These are phyloP conservation scores for Thripadectes ignobilis DNA, from an alignment of 2,797 vertebrate genomes.

Conservation along the genomic window DNA sequence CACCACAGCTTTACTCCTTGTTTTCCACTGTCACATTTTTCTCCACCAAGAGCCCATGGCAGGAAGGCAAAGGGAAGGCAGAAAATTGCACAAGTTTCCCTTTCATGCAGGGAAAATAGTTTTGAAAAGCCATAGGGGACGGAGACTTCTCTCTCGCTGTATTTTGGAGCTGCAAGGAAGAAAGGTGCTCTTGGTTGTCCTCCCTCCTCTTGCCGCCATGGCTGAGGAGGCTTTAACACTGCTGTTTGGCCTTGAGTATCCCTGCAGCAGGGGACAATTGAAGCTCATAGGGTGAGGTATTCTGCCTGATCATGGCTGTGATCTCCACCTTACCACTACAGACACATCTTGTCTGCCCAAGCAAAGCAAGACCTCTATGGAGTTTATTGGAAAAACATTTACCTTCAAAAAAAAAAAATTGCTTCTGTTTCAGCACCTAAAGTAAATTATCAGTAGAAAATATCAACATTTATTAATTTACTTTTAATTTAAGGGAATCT, in stretches of 20 bases:
- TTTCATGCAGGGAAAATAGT: not conserved
- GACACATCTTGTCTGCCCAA: not conserved
- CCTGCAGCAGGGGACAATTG: rapidly evolving
- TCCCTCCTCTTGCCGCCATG: not conserved
- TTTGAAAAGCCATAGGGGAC: rapidly evolving
- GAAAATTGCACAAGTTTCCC: not conserved
- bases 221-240: not conserved
- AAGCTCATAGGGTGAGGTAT: not conserved
- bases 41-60: not conserved
- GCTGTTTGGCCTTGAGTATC: not conserved
- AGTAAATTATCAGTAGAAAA: not conserved
- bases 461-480: not conserved
- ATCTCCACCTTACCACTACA: not conserved
- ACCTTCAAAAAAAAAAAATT: not conserved
- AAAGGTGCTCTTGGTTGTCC: not conserved
- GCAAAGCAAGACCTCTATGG: not conserved
- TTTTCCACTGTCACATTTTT: not conserved
- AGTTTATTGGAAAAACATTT: not conserved
- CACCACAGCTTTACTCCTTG: not conserved
- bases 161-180: not conserved
- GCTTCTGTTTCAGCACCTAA: not conserved
- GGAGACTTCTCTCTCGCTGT: not conserved
- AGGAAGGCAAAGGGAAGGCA: not conserved
- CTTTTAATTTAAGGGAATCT: not conserved
- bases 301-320: not conserved